Evolutionary conservation across 1,140 invertebrate species (phyloP), one percentile per base, ranked within the genome.

Genomic region (Coenobita brevimanus): DNA sequence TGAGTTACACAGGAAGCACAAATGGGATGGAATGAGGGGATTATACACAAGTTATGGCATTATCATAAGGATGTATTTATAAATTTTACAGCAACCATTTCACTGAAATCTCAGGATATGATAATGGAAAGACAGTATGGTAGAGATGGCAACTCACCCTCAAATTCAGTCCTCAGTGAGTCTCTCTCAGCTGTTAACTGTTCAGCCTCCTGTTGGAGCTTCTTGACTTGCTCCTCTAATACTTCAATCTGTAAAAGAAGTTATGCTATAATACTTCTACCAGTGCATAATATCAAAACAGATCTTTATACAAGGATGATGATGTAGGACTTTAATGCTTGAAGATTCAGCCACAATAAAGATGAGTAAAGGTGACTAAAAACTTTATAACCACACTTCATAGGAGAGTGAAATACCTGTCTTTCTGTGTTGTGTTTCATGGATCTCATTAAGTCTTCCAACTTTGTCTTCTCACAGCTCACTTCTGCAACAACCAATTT

Each of bases 401-500:
- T n/a, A n/a, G n/a, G n/a, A n/a, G n/a, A n/a, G n/a, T n/a, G n/a
- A n/a, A n/a, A n/a, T 38, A 89, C 88, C 80, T 89, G 81, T 73
- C 57, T 76, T 60, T 84, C 81, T 30, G 82, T 10, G 24, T 36
- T 33, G 36, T 38, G 27, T 41, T 84, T 89, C 17, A 41, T 69
- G 30, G 38, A 75, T 33, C 81, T 76, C 30, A 78, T 27, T 33
- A 62, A 24, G 27, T 83, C 62, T 60, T 89, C 88, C 1, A 79
- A 69, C 67, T 84, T 83, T 24, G 75, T 71, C 54, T 82, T 83
- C 33, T 84, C 81, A 60, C 33, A 38, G 33, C 81, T 80, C 21
- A 90, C 33, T 62, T 90, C 89, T 46, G 86, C 79, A 46, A 89
- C 41, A 21, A 79, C 36, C n/a, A 90, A 38, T 38, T 90, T 90